phyloP scores from a whole-genome alignment of 2,797 vertebrate species.

The Amphiprion clarkii region DNA sequence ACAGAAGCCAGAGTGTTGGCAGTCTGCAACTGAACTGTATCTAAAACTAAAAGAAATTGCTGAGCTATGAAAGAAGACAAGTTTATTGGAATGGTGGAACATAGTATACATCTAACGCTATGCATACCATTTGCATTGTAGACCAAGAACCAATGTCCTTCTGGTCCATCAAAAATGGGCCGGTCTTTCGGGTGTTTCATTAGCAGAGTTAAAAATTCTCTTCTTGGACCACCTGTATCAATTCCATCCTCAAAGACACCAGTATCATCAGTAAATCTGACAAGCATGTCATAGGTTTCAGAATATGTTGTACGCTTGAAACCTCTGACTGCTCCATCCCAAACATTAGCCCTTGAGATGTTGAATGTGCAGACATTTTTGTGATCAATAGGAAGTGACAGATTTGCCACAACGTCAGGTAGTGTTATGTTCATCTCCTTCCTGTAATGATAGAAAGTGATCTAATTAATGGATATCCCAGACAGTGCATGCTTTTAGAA shows the following conservation, averaged over 20 bases:
- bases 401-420: slow-evolving; percentile 12
- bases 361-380: slow-evolving; percentile 60
- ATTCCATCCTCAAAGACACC: slow-evolving; percentile 47
- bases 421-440: slow-evolving; percentile 11
- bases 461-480: neutral
- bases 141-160: slow-evolving; percentile 34
- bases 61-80: slow-evolving; percentile 32
- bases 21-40: slow-evolving; percentile 47
- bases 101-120: slow-evolving; percentile 19
- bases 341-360: slow-evolving; percentile 50
- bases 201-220: slow-evolving; percentile 51
- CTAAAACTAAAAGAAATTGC: slow-evolving; percentile 24
- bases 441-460: slow-evolving; percentile 31
- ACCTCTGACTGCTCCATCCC: slow-evolving; percentile 62
- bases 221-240: slow-evolving; percentile 54
- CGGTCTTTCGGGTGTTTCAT: slow-evolving; percentile 44
- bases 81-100: neutral
- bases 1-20: slow-evolving; percentile 49
- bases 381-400: slow-evolving; percentile 24
- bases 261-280: slow-evolving; percentile 63
- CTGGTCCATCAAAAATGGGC: slow-evolving; percentile 45
- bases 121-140: slow-evolving; percentile 39
- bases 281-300: slow-evolving; percentile 54
- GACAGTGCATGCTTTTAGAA: neutral
- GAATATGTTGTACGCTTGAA: slow-evolving; percentile 48